Evolutionary conservation across 2,113 vertebrate species (phyloP), one percentile per base, ranked within the genome.

Genomic region (Syngnathus scovelli): DNA sequence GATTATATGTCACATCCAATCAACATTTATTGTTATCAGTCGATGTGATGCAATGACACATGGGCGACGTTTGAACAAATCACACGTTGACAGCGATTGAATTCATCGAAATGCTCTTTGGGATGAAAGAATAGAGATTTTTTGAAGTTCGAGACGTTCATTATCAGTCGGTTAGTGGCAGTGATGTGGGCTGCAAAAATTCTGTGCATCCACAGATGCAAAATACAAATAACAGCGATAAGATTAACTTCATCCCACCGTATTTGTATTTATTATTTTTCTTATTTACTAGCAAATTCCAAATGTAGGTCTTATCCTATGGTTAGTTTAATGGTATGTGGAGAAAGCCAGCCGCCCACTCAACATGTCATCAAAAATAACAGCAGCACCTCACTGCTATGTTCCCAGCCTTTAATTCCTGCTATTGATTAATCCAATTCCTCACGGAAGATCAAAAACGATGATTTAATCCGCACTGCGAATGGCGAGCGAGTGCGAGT

Each of bases 351-450:
- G 46, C 62, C 74, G 0, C 84, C 82, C 75, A 77, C 82, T 71
- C 79, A 68, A 41, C 39, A 68, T n/a, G 48, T 46, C 72, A 78
- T 75, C 67, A 79, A 84, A 84, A 85, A 83, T 85, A 86, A 81
- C 78, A 76, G 10, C 68, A 68, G 68, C 74, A 72, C 55, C 65
- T 60, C 1, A 69, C 67, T 44, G 73, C 79, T 46, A 62, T 77
- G 60, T 36, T 6, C 51, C 27, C 27, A 6, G 44, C 39, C 64
- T 71, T 83, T 78, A 84, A 87, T 83, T 76, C 75, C 76, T 78
- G 33, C 54, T 10, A 78, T 71, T 86, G 83, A 87, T 84, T 87
- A 90, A 90, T 91, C 85, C 84, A 72, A 91, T 91, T 90, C 64
- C 67, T 81, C 83, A 87, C 56, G 81, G 86, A 61, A 89, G 83